A percentile compares a stretch with the other conserved stretches of the same genome.
Conservation (phyloP, 1,140 invertebrate species). For the Saxidomus purpurata region DNA sequence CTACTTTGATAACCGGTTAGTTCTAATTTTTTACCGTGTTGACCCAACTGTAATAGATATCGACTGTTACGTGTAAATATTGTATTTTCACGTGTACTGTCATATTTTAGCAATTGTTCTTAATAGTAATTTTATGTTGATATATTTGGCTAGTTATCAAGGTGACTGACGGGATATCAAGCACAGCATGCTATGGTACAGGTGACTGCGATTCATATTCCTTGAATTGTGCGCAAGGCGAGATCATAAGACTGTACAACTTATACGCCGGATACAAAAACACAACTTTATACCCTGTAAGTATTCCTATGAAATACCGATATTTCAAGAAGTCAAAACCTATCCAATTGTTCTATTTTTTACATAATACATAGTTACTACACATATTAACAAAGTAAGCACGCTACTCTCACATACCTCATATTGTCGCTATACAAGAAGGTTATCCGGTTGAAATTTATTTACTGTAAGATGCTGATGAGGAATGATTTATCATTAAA, state of each 20-base stretch:
- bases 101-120: background rate
- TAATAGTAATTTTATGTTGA: background rate
- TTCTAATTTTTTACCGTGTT: too few species aligned
- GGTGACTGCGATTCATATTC: conserved; percentile 7
- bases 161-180: background rate
- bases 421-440: too few species aligned
- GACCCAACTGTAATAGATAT: background rate
- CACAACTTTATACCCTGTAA: background rate
- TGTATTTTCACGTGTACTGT: too few species aligned
- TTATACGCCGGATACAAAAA: conserved; percentile 7
- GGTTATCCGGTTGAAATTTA: too few species aligned
- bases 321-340: too few species aligned
- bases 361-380: too few species aligned
- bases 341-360: too few species aligned
- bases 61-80: background rate
- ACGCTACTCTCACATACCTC: too few species aligned
- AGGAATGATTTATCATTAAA: too few species aligned
- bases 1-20: too few species aligned
- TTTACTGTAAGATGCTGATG: too few species aligned
- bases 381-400: too few species aligned
- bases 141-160: background rate
- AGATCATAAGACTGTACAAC: background rate
- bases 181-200: conserved; percentile 26
- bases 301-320: background rate
- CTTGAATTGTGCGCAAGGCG: background rate